Evolutionary conservation across 2,113 vertebrate species (phyloP), one percentile per base, ranked within the genome.

Genomic region (Pagrus major): DNA sequence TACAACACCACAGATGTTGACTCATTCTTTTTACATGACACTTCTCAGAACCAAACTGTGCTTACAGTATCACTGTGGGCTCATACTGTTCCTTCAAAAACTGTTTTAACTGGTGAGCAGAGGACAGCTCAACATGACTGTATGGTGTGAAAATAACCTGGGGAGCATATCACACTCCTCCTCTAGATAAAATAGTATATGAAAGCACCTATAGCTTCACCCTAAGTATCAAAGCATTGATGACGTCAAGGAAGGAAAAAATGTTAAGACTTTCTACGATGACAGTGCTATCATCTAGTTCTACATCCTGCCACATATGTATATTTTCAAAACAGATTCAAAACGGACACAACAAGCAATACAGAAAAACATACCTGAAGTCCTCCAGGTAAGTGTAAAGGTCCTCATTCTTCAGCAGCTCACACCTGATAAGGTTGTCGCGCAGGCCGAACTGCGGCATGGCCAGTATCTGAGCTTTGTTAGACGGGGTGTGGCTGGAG

Each of bases 401-500:
- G 3, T 96, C 95, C 88, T 98, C 96, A 77, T 94, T 97, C 83
- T 97, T 97, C 21, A 94, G 63, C 15, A 99, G 95, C 80, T 96
- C 95, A 80, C 96, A 97, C 83, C 85, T 96, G 86, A 99, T 95
- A 15, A 98, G 94, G 35, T 96, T 97, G 76, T 99, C 97, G 42
- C 97, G 94, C 15, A 98, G 91, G 4, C 95, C 96, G 76, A 97
- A 97, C 90, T 96, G 96, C 0, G 96, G 95, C 91, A 98, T 93
- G 59, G 95, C 87, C 52, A 97, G 90, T 70, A 97, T 95, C 5
- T 96, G 96, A 58, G 94, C 94, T 87, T 96, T 95, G 89, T 96
- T 95, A 1, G 96, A 92, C 4, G 93, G 83, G 11, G 94, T 95
- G 79, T 95, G 76, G 1, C 88, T 94, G 33, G 96, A 96, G 6